Base-by-base conservation (phyloP, 2,113 vertebrate genomes). In the Ceuthmochares aereus region DNA sequence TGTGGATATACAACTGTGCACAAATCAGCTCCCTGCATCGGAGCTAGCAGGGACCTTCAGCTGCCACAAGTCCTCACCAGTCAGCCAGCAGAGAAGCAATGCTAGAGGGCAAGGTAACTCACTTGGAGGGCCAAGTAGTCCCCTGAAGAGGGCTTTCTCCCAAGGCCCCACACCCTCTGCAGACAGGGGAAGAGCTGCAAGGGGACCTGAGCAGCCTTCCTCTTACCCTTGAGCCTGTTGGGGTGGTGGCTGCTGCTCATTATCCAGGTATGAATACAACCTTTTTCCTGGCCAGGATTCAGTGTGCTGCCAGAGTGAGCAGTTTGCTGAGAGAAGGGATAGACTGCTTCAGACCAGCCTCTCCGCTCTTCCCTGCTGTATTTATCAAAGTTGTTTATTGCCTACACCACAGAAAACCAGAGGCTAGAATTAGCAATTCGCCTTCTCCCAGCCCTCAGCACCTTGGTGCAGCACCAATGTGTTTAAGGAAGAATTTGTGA, bases 11-110 rank as follows among this genome's bases (percentile, higher is more conserved):
- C 32, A 37, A 51, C 70, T 4, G 0, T 6, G 52, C 69, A 70
- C 54, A 26, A 47, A 27, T 34, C 67, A 88, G 49, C 54, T 79
- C 73, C 55, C 47, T n/a, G n/a, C 37, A 29, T 3, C 0, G 0
- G 17, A 59, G 25, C 30, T 8, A 59, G 56, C 64, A 32, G 56
- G 17, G 60, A 47, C 12, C 56, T 23, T 30, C 4, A 4, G 32
- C 59, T 67, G 27, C 51, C 56, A 22, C 1, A 2, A 77, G 29
- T 58, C 43, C 32, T 42, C 54, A 69, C 75, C 67, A 73, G 36
- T 6, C 30, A 69, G 54, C 17, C 7, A 4, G 51, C 55, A 60
- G 72, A 56, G 43, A 9, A 56, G 64, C 45, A 1, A 3, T 23
- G 63, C 45, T 82, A 70, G 42, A 58, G 29, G 36, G 47, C 59